A percentile compares a stretch with the other conserved stretches of the same genome.
Evolutionary conservation across 1,140 invertebrate genomes (phyloP).

Genomic region (Meloidogyne floridensis): DNA sequence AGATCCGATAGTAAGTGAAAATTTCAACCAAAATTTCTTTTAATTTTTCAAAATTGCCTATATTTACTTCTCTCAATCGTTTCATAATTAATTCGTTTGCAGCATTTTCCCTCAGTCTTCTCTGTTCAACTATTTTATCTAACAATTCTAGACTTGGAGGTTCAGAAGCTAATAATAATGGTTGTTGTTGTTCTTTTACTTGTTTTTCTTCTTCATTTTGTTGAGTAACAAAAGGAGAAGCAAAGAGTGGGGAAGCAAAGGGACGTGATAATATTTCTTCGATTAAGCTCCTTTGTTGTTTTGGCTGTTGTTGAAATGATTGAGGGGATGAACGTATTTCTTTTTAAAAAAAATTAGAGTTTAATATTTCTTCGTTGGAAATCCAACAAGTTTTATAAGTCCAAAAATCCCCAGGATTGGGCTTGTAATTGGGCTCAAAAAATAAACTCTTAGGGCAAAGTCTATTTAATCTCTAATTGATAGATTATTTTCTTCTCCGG

Average conservation of each 20-base stretch:
- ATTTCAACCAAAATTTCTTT: neutral
- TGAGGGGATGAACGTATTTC: neutral
- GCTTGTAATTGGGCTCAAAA: no score
- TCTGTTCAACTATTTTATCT: slow-evolving; percentile 25
- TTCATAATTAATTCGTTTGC: neutral
- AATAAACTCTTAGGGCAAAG: no score
- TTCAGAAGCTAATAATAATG: neutral
- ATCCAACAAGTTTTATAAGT: no score
- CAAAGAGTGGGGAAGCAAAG: neutral
- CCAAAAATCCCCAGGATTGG: no score
- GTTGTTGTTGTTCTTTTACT: neutral
- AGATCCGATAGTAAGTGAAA: no score
- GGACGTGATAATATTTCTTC: slow-evolving; percentile 2
- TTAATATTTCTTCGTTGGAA: no score
- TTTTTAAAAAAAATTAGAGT: neutral
- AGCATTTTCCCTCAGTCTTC: slow-evolving; percentile 12
- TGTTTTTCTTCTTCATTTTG: slow-evolving; percentile 4
- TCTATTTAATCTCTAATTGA: no score
- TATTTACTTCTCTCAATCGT: neutral
- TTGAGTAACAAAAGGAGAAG: slow-evolving; percentile 3
- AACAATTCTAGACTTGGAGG: slow-evolving; percentile 30
- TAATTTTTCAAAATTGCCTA: neutral
- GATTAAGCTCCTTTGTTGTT: slow-evolving; percentile 19
- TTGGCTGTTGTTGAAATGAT: neutral
- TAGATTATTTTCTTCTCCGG: no score